phyloP scores from a whole-genome alignment of 2,888 invertebrate genomes.

The Synergus gifuensis region DNA sequence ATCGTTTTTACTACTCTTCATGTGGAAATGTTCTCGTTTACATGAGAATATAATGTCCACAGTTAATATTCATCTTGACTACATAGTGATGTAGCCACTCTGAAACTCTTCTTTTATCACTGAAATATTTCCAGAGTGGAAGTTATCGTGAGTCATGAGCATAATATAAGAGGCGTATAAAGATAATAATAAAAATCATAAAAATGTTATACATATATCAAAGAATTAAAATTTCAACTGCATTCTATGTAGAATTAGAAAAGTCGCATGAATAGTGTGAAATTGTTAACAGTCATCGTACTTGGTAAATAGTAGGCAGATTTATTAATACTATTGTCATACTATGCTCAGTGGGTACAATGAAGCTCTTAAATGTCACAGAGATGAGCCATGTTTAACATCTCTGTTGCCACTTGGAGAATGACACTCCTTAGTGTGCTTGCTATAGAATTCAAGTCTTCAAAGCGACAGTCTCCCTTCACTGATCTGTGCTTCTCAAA shows the following conservation, averaged over 20 bases:
- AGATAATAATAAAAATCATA: neutral
- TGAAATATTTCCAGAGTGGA: neutral
- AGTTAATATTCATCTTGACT: conserved; percentile 6
- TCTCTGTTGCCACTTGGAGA: conserved; percentile 5
- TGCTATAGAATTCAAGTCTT: conserved; percentile 22
- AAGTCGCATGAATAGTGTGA: neutral
- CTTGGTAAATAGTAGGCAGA: conserved; percentile 18
- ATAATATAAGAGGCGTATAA: neutral
- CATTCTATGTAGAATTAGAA: neutral
- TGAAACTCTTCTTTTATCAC: neutral
- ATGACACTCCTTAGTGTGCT: conserved; percentile 7
- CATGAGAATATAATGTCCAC: neutral
- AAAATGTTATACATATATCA: neutral
- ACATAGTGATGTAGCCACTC: neutral
- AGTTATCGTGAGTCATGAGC: neutral
- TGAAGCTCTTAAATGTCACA: conserved; percentile 31
- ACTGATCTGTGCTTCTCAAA: conserved; percentile 22
- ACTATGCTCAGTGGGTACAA: conserved; percentile 1
- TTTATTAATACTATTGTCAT: conserved; percentile 17
- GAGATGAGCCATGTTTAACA: conserved; percentile 2
- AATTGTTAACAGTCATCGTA: neutral
- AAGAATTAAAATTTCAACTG: too few relatives aligned
- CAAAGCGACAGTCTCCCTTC: neutral
- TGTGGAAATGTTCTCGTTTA: conserved; percentile 4
- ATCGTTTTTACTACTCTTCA: neutral